Evolutionary conservation across 2,888 invertebrate genomes (phyloP), one percentile per base, ranked within the genome.

Genomic region (Atherix ibis): DNA sequence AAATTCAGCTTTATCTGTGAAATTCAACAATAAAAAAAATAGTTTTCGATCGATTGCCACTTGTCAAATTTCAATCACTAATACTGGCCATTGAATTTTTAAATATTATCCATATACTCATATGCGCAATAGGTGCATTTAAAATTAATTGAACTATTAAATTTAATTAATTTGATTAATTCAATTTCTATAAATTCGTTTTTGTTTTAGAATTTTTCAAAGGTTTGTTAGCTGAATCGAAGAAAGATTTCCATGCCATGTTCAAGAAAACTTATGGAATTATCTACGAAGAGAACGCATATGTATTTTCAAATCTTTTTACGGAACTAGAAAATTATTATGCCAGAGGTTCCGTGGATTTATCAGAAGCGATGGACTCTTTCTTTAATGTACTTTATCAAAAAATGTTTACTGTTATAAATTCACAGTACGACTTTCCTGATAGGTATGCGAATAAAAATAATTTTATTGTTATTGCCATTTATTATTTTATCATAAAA

Each of bases 391-490:
- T 80, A 12, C 72, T 95, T 24, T 89, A 94, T 61, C 84, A 91
- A 64, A 84, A 85, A 59, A 94, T 95, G 91, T 94, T 94, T 64
- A 80, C 79, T 13, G 91, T 94, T 30, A 70, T 94, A 48, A 92
- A 95, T 61, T 71, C 80, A n/a, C 89, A 91, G 62, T 92, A 91
- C 57, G 70, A 70, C 41, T 89, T 92, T 52, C 81, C 87, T 56
- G 80, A 82, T 42, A 79, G 78, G 71, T 87, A 63, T 70, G 72
- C 22, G 22, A 22, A 22, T 22, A 8, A 10, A 22, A 22, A 22
- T 22, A 6, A 10, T 22, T 22, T 22, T 22, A 22, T 22, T 10
- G 6, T 8, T 8, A 22, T 22, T 10, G 10, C 22, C 22, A 8
- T 10, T 22, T n/a, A n/a, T n/a, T n/a, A n/a, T n/a, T n/a, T n/a